phyloP scores from a whole-genome alignment of 2,113 vertebrate species.

The Corythaeola cristata region DNA sequence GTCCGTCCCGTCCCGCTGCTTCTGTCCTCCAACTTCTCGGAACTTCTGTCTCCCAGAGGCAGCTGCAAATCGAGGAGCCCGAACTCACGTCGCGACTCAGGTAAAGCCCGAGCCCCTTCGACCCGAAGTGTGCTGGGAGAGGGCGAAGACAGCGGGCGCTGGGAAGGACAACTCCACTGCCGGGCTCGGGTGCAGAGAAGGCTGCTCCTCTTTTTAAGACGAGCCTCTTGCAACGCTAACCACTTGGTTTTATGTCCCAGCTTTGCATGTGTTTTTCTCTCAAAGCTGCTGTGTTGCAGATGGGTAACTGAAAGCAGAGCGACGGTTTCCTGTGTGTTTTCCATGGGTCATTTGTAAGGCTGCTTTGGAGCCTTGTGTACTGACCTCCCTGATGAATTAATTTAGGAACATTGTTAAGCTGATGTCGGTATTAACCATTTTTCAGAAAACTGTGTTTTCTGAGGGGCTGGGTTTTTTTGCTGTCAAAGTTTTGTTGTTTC shows the following conservation, averaged over 20 bases:
- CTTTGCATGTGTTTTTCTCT: accelerated
- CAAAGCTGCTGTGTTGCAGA: neutral
- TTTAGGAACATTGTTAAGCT: neutral
- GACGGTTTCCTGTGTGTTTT: neutral
- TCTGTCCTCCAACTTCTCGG: neutral
- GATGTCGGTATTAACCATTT: neutral
- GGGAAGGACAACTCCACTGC: neutral
- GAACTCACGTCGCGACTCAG: neutral
- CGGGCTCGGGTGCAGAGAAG: neutral
- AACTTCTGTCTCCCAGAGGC: neutral
- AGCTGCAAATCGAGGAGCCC: neutral
- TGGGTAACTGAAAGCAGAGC: neutral
- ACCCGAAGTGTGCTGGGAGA: neutral
- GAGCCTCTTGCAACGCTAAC: neutral
- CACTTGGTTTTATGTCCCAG: neutral
- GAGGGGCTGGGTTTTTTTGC: neutral
- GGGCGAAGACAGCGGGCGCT: neutral
- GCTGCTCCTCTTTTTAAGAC: accelerated
- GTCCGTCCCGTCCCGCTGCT: neutral
- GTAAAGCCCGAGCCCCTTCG: neutral
- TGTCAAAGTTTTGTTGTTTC: neutral
- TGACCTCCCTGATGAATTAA: neutral
- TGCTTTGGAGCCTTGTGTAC: neutral
- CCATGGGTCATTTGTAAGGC: neutral
- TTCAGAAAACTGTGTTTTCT: neutral